Conservation (phyloP, 2,113 vertebrate genomes). For the Vulpes vulpes region DNA sequence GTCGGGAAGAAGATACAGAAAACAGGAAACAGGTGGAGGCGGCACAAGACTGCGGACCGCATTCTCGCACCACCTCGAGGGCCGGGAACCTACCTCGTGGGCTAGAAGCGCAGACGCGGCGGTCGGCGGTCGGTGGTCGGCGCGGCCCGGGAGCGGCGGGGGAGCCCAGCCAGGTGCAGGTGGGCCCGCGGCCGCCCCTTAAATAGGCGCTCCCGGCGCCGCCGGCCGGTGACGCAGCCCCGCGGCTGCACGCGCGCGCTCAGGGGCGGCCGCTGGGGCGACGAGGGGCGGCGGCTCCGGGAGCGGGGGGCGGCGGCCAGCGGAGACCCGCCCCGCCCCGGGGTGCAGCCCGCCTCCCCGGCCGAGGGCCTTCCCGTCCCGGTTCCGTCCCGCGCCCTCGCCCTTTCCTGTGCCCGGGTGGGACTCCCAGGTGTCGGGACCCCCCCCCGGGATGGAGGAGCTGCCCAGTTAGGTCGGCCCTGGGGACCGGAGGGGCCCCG, state of each 20-base stretch:
- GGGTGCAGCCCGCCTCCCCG: rapidly evolving
- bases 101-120: too few relatives aligned
- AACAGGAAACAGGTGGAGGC: neutral
- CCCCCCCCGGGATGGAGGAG: neutral
- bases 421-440: neutral
- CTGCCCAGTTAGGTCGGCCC: neutral
- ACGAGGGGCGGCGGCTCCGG: slow-evolving; percentile 64
- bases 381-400: neutral
- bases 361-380: neutral
- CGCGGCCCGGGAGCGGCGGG: neutral
- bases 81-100: slow-evolving; percentile 65
- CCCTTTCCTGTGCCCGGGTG: neutral
- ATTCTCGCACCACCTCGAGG: neutral
- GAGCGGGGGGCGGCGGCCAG: neutral
- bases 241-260: slow-evolving; percentile 64
- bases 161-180: slow-evolving; percentile 62
- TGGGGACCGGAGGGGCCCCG: neutral
- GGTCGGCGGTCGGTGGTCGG: too few relatives aligned
- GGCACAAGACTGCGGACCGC: neutral
- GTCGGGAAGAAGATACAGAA: neutral
- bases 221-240: slow-evolving; percentile 85
- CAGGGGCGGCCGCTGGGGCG: slow-evolving; percentile 59
- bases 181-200: slow-evolving; percentile 78
- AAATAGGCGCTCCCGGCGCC: slow-evolving; percentile 85
- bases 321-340: rapidly evolving